Evolutionary conservation across 2,888 invertebrate genomes (phyloP).

Genomic region (Andrena hattorfiana): DNA sequence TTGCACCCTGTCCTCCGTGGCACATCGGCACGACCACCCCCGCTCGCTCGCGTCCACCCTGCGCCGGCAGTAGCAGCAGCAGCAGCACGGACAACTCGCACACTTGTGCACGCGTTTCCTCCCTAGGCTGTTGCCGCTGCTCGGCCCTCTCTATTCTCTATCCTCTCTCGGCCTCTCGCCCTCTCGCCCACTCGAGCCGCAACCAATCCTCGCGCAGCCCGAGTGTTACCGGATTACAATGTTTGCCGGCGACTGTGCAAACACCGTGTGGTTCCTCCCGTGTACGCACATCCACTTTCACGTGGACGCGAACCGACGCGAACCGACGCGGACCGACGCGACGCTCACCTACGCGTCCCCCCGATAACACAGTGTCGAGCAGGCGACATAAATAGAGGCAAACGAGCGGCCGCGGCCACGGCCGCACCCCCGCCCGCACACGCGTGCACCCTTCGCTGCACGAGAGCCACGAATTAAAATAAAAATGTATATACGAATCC

Average conservation of each 20-base stretch:
- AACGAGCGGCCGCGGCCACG: slow-evolving; percentile 41
- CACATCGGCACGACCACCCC: slow-evolving; percentile 10
- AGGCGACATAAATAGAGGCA: slow-evolving; percentile 56
- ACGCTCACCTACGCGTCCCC: slow-evolving; percentile 30
- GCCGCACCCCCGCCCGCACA: not conserved
- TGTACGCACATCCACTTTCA: slow-evolving; percentile 51
- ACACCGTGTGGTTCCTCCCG: slow-evolving; percentile 71
- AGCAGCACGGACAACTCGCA: slow-evolving; percentile 18
- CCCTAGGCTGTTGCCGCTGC: slow-evolving; percentile 19
- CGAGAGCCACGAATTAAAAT: not conserved
- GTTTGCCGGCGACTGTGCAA: slow-evolving; percentile 79
- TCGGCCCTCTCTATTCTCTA: not conserved
- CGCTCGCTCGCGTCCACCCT: not conserved
- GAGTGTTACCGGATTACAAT: slow-evolving; percentile 80
- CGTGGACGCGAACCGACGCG: slow-evolving; percentile 31
- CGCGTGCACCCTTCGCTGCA: not conserved
- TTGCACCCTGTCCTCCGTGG: slow-evolving; percentile 13
- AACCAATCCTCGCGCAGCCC: slow-evolving; percentile 73
- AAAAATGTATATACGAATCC: not conserved
- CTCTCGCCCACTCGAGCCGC: slow-evolving; percentile 43
- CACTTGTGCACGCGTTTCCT: slow-evolving; percentile 35
- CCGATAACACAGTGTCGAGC: slow-evolving; percentile 46
- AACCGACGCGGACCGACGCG: not conserved
- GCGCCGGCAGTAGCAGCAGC: not conserved
- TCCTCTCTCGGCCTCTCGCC: slow-evolving; percentile 13